Base-by-base conservation (phyloP, 2,888 invertebrate species). In the Pocota personata region DNA sequence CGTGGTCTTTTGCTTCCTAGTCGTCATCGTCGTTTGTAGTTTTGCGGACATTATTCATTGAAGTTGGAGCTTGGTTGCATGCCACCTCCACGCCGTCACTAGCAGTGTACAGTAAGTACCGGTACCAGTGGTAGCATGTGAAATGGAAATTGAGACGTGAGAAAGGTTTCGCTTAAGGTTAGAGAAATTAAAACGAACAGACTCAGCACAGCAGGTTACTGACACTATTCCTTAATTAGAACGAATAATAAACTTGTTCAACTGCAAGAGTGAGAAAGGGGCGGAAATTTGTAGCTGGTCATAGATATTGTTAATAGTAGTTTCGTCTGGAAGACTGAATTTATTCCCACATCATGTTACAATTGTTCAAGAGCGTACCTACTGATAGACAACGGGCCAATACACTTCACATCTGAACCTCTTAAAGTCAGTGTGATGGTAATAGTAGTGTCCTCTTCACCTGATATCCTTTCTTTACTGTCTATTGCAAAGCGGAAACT, bases 151-250 rank as follows among this genome's bases (percentile, higher is more conserved):
- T 69, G 79, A 79, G 75, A 84, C 73, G 69, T 80, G 83, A 80
- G 52, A 80, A 77, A 84, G 78, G 78, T 83, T 83, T 83, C 66
- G 72, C 72, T 72, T 72, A 73, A 80, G 80, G 83, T 75, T 75
- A 64, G 35, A 69, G 55, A 79, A 64, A 83, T 83, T 79, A 67
- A 37, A 83, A 73, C 27, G 40, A 64, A 64, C 35, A 55, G 7
- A 30, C 40, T 19, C 3, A 30, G 19, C 8, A 7, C 35, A 24
- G 19, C 16, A 69, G 77, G 77, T 78, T 62, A 55, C 21, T 62
- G 77, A 69, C 77, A 52, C 52, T 52, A 6, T 52, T 24, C n/a
- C 27, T 46, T 35, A 69, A 69, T 52, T 40, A 77, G 60, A 67
- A 60, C 27, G 14, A 58, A 14, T 30, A 73, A 62, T 32, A n/a